phyloP scores from a whole-genome alignment of 2,888 invertebrate genomes.

The Tipula helvola region DNA sequence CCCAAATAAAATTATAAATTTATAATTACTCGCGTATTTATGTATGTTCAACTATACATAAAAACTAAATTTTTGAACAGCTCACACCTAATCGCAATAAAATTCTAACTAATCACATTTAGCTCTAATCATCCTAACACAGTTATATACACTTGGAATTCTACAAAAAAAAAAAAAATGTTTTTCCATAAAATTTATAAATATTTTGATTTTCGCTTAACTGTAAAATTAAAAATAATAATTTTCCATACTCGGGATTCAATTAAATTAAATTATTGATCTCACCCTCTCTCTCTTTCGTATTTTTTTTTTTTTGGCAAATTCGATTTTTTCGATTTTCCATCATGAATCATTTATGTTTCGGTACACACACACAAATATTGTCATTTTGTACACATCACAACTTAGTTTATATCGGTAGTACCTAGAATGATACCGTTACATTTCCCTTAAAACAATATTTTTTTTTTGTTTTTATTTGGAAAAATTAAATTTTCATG shows the following conservation, averaged over 20 bases:
- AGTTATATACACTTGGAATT: not conserved
- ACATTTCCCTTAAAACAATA: not conserved
- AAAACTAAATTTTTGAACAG: not conserved
- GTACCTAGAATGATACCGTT: not conserved
- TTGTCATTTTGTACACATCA: not conserved
- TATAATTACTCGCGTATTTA: not conserved
- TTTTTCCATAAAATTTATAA: not conserved
- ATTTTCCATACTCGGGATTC: not conserved
- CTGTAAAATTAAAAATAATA: not conserved
- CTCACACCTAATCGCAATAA: not conserved
- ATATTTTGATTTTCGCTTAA: not conserved
- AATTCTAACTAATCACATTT: not conserved
- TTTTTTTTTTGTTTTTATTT: not conserved
- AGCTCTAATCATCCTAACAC: not conserved
- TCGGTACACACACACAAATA: not conserved
- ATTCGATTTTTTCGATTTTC: not conserved
- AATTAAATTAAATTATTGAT: not conserved
- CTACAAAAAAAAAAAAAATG: not conserved
- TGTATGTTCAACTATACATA: not conserved
- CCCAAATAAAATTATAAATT: not conserved
- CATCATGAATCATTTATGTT: not conserved
- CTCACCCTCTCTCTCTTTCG: not conserved
- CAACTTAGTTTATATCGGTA: not conserved
- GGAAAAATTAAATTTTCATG: not conserved
- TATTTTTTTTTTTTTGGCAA: not conserved